phyloP scores from a whole-genome alignment of 2,888 invertebrate species.

The Cephus sareptanus region DNA sequence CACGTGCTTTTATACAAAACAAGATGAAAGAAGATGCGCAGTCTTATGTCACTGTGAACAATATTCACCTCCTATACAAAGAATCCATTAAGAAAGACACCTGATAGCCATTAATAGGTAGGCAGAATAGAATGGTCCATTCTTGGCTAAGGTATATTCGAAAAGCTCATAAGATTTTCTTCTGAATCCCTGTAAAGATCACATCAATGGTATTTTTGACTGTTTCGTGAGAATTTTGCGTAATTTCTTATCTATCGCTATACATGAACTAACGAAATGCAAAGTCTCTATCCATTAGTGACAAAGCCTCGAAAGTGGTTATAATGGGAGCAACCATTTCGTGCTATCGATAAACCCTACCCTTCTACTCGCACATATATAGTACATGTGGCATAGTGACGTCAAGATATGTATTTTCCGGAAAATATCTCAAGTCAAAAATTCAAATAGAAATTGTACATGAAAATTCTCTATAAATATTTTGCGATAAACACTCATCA shows the following conservation, averaged over 20 bases:
- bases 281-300: not conserved
- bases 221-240: not conserved
- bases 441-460: not conserved
- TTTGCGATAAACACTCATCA: not conserved
- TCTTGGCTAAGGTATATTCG: not conserved
- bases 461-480: not conserved
- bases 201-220: not conserved
- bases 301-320: not conserved
- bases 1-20: slow-evolving; percentile 38
- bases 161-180: not conserved
- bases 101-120: slow-evolving; percentile 33
- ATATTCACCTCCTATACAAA: slow-evolving; percentile 23
- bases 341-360: not conserved
- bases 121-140: not conserved
- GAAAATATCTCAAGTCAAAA: not conserved
- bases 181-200: not conserved
- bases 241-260: not conserved
- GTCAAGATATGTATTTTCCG: not conserved
- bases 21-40: slow-evolving; percentile 24
- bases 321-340: not conserved
- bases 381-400: not conserved
- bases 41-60: slow-evolving; percentile 2
- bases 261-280: not conserved
- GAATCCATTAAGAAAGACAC: slow-evolving; percentile 50
- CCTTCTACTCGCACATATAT: not conserved